These are phyloP conservation scores for Dasyurus viverrinus DNA, from an alignment of 2,113 vertebrate genomes.

Conservation along the genomic window DNA sequence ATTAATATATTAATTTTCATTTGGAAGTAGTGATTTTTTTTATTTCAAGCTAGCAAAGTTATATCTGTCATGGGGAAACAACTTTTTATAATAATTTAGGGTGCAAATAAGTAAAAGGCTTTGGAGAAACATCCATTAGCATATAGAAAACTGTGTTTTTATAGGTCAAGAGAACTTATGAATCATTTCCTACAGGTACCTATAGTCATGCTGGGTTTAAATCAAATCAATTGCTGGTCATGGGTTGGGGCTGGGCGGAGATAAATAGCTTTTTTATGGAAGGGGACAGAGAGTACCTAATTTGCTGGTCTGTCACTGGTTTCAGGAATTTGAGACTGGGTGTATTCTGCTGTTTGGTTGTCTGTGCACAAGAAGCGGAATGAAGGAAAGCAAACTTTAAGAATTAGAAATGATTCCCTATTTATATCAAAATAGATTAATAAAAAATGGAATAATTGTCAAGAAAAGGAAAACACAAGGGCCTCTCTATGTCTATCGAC, in stretches of 20 bases:
- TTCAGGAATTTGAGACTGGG: not conserved
- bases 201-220: not conserved
- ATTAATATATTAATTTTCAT: not conserved
- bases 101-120: not conserved
- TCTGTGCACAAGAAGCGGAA: not conserved
- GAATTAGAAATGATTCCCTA: not conserved
- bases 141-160: not conserved
- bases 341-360: not conserved
- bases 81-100: not conserved
- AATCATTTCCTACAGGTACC: not conserved
- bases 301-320: not conserved
- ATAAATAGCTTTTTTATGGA: not conserved
- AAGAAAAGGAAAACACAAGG: not conserved
- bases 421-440: not conserved
- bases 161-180: not conserved
- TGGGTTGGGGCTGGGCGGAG: too few species aligned
- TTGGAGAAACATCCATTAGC: not conserved
- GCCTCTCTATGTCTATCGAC: not conserved
- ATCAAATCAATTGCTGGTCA: not conserved
- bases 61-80: not conserved
- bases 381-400: not conserved
- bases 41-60: not conserved
- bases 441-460: not conserved
- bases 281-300: not conserved
- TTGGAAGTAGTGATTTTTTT: not conserved